Evolutionary conservation across 2,113 vertebrate genomes (phyloP), one percentile per base, ranked within the genome.

Genomic region (Pterophyllum scalare): DNA sequence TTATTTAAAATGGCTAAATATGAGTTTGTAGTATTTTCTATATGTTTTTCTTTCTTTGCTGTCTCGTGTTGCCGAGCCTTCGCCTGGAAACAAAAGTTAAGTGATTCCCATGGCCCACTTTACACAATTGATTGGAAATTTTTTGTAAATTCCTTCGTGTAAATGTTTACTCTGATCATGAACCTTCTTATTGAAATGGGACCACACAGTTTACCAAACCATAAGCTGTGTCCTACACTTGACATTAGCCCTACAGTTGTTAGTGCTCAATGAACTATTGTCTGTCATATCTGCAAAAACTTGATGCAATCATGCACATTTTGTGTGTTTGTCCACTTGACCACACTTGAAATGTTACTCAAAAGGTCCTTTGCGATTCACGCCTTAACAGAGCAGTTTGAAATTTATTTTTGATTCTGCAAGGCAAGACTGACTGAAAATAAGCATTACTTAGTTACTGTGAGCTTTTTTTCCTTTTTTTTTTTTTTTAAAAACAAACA

Each of bases 301-400:
- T 89, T 89, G 81, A 91, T 85, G 24, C 74, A 88, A 62, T 78
- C 54, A 65, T 91, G 59, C 86, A 90, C 58, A 82, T 67, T 76
- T 62, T 76, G 24, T 59, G 35, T 59, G 54, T 89, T 85, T 89
- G 75, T 87, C 57, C 58, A 38, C 64, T 31, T 77, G 26, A 83
- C 9, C 2, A 70, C 24, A 70, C 19, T 78, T 78, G 28, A 22
- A 60, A 19, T 57, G 35, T 33, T 19, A 49, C 17, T 52, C 7
- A 13, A 33, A 14, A 59, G 10, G 10, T 59, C 40, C 10, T 81
- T 22, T 75, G 58, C 65, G 22, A n/a, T 80, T 83, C 14, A 81
- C 87, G 80, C 88, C 74, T 81, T 83, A 84, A 75, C 14, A 22
- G 35, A 75, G 28, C 22, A 78, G 62, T 62, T 26, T 35, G 9